Evolutionary conservation across 2,797 vertebrate genomes (phyloP).

Genomic region (Meda fulgida): DNA sequence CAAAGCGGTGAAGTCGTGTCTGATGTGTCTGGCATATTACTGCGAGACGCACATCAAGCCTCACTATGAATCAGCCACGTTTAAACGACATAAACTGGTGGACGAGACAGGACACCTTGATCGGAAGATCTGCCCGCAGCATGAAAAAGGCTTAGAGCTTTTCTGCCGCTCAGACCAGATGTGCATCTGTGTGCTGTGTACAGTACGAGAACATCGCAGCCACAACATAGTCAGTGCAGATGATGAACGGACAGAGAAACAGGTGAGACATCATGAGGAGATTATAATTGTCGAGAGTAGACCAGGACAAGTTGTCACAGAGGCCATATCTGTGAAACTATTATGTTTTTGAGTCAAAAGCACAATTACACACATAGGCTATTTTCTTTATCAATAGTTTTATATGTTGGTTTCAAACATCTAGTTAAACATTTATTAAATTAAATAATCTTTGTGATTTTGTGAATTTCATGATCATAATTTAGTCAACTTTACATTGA

Average conservation of each 20-base stretch:
- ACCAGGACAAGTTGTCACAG: not conserved
- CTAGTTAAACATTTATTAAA: not conserved
- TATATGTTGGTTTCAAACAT: not conserved
- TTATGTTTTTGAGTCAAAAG: not conserved
- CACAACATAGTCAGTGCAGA: conserved; percentile 81
- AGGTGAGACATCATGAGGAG: conserved; percentile 66
- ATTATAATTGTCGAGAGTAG: not conserved
- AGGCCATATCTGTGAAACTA: not conserved
- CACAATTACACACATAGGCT: not conserved
- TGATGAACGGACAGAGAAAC: conserved; percentile 78
- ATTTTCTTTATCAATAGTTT: not conserved
- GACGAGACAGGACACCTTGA: conserved; percentile 84
- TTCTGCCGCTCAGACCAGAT: conserved; percentile 85
- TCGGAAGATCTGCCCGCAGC: conserved; percentile 82
- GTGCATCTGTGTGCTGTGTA: conserved; percentile 83
- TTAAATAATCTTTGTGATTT: not conserved
- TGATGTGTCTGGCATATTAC: conserved; percentile 83
- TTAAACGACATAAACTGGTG: conserved; percentile 83
- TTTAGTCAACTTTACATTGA: not conserved
- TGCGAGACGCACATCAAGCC: conserved; percentile 82
- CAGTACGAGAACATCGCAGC: conserved; percentile 79
- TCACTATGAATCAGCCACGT: conserved; percentile 81
- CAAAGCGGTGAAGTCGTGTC: conserved; percentile 80
- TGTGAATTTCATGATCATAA: not conserved
- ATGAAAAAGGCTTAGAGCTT: conserved; percentile 81